Conservation (phyloP, 2,888 invertebrate genomes). For the Erebia epiphron region DNA sequence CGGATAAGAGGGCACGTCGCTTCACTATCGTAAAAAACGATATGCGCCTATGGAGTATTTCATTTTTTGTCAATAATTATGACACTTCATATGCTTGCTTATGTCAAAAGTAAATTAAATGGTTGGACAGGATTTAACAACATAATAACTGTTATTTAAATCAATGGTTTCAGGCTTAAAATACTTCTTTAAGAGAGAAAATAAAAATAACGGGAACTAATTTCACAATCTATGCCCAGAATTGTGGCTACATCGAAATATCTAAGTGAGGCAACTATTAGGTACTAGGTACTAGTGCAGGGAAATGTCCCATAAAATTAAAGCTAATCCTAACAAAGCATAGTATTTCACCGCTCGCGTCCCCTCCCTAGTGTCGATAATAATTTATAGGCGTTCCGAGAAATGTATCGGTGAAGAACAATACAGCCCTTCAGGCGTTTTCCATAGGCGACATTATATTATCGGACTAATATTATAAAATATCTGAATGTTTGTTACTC, state of each 20-base stretch:
- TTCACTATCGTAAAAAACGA: no score
- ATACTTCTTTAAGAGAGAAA: background rate
- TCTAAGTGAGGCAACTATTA: no score
- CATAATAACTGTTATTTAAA: no score
- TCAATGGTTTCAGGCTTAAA: background rate
- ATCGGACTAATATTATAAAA: no score
- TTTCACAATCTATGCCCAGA: background rate
- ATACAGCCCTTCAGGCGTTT: constrained; percentile 32
- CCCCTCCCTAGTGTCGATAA: constrained; percentile 38
- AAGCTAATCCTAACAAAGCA: constrained; percentile 25
- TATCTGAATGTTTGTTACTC: no score
- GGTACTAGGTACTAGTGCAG: background rate
- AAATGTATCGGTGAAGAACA: constrained; percentile 49
- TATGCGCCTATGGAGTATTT: no score
- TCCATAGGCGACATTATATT: no score
- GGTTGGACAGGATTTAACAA: no score
- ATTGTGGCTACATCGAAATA: background rate
- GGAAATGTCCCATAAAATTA: constrained; percentile 10
- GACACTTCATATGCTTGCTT: no score
- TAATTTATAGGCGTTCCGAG: constrained; percentile 57
- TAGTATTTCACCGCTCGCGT: constrained; percentile 8
- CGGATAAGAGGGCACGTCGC: no score
- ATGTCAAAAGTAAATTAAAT: no score
- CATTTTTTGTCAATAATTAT: no score
- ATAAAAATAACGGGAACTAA: background rate